These are phyloP conservation scores for Phenacoccus solenopsis DNA, from an alignment of 1,140 invertebrate genomes.

Conservation along the genomic window DNA sequence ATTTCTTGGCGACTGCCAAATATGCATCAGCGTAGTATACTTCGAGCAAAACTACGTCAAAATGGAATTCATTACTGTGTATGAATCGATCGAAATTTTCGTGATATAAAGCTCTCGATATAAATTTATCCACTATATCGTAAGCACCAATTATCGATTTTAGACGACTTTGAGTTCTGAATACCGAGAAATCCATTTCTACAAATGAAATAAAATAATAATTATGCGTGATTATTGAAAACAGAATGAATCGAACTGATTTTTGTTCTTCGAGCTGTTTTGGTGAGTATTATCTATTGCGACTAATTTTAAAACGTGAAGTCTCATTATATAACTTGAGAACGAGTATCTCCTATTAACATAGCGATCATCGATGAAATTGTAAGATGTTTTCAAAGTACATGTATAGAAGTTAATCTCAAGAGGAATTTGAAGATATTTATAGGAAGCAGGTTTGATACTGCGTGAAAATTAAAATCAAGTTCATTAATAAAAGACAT, in stretches of 20 bases:
- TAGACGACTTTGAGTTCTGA: background rate
- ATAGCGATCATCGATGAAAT: too few relatives aligned
- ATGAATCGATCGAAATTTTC: conserved; percentile 10
- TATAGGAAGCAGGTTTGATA: too few relatives aligned
- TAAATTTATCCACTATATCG: background rate
- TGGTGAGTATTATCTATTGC: too few relatives aligned
- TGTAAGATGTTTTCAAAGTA: too few relatives aligned
- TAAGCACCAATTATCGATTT: background rate
- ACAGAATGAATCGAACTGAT: background rate
- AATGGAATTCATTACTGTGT: conserved; percentile 10
- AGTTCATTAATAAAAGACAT: too few relatives aligned
- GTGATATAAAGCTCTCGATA: background rate
- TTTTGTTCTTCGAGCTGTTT: background rate
- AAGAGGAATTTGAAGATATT: too few relatives aligned
- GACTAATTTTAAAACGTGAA: background rate
- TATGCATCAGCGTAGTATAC: conserved; percentile 30
- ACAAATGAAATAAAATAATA: background rate
- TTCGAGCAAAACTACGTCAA: conserved; percentile 32
- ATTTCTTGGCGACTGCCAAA: conserved; percentile 28
- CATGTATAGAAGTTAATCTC: too few relatives aligned
- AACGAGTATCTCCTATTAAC: too few relatives aligned
- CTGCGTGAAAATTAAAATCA: too few relatives aligned
- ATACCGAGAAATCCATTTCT: background rate
- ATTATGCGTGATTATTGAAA: background rate
- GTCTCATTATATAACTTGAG: background rate